A percentile compares a stretch with the other conserved stretches of the same genome.
Conservation (phyloP, 2,888 invertebrate species). For the Hemicrepidius hirtus region DNA sequence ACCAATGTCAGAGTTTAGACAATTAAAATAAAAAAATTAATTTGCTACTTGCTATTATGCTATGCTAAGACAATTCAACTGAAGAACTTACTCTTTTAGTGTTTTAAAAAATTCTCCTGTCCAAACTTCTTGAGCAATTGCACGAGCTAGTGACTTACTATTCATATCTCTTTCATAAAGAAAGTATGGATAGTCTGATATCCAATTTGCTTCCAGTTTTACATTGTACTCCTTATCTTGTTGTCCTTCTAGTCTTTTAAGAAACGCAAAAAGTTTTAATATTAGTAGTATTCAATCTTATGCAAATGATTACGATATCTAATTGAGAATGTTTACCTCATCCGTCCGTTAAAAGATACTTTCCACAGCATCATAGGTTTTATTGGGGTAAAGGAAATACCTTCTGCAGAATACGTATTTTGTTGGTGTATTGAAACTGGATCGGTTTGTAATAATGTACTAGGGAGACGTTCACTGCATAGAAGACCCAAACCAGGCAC, state of each 20-base stretch:
- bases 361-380: slow-evolving; percentile 86
- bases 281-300: background rate
- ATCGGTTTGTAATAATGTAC: slow-evolving; percentile 78
- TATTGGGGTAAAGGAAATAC: slow-evolving; percentile 79
- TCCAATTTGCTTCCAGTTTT: slow-evolving; percentile 79
- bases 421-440: slow-evolving; percentile 51
- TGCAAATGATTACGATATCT: background rate
- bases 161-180: slow-evolving; percentile 85
- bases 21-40: too few species aligned
- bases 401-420: slow-evolving; percentile 78
- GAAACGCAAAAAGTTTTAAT: background rate
- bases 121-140: slow-evolving; percentile 86
- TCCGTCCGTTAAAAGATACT: slow-evolving; percentile 80
- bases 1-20: too few species aligned
- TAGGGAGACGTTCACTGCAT: slow-evolving; percentile 81
- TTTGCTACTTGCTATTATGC: too few species aligned
- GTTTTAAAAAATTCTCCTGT: slow-evolving; percentile 79
- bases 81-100: slow-evolving; percentile 76
- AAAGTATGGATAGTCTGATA: slow-evolving; percentile 78
- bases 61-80: too few species aligned
- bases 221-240: slow-evolving; percentile 74
- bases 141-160: slow-evolving; percentile 79
- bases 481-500: slow-evolving; percentile 82
- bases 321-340: slow-evolving; percentile 73
- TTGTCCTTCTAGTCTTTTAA: slow-evolving; percentile 62